Conservation (phyloP, 2,797 vertebrate species). For the Pagetopsis macropterus region DNA sequence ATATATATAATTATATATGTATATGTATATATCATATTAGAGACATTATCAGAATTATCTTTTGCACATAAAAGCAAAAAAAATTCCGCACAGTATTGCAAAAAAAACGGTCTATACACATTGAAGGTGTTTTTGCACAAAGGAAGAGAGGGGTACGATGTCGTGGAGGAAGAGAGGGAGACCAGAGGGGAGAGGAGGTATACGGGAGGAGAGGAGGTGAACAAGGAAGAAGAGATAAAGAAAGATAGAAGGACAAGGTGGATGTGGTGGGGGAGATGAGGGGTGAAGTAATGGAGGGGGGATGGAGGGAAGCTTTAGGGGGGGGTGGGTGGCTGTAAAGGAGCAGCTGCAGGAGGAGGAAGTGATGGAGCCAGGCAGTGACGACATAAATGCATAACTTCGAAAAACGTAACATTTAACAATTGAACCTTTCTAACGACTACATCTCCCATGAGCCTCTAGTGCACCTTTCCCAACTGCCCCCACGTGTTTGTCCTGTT, state of each 20-base stretch:
- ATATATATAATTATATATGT: too few relatives aligned
- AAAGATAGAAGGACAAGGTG: background rate
- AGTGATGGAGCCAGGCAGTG: background rate
- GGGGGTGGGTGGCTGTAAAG: slow-evolving; percentile 26
- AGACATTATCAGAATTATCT: too few relatives aligned
- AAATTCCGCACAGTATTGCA: too few relatives aligned
- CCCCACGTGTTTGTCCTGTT: too few relatives aligned
- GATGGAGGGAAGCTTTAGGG: background rate
- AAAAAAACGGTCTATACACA: too few relatives aligned
- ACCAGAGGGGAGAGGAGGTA: slow-evolving; percentile 27
- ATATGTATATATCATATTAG: too few relatives aligned
- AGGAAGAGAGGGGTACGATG: background rate
- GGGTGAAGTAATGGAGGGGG: background rate
- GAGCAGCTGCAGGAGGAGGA: slow-evolving; percentile 56
- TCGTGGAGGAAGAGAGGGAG: background rate
- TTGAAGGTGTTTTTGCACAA: background rate
- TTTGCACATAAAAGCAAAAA: too few relatives aligned
- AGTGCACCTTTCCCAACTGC: background rate
- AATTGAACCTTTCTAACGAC: background rate
- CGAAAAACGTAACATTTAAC: background rate
- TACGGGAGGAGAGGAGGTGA: slow-evolving; percentile 1
- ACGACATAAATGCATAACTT: background rate
- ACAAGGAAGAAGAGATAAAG: background rate
- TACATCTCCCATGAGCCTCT: slow-evolving; percentile 36
- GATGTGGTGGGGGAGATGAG: background rate